A percentile compares a stretch with the other conserved stretches of the same genome.
phyloP scores from a whole-genome alignment of 2,888 invertebrate genomes.

The Ptychoptera contaminata region DNA sequence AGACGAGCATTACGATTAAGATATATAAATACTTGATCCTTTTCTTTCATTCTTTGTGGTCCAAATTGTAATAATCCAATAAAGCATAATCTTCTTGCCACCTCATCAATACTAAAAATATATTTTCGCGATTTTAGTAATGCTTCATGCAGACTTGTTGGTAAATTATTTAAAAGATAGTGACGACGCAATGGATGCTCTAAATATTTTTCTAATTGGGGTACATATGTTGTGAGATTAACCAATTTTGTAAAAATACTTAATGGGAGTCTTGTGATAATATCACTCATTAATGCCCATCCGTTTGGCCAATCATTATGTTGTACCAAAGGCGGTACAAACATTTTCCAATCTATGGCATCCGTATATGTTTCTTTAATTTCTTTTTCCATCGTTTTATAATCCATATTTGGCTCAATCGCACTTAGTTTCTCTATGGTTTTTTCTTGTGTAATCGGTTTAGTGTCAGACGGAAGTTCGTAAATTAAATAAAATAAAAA shows the following conservation, averaged over 20 bases:
- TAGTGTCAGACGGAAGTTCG: conserved; percentile 31
- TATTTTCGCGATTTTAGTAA: conserved; percentile 41
- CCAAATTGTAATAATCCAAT: conserved; percentile 56
- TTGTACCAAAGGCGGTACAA: conserved; percentile 47
- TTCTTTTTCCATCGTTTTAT: conserved; percentile 28
- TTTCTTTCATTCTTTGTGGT: conserved; percentile 45
- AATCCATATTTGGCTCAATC: conserved; percentile 21
- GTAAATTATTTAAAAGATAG: conserved; percentile 44
- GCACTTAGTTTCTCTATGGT: conserved; percentile 19
- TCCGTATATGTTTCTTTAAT: conserved; percentile 34
- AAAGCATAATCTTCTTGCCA: conserved; percentile 41
- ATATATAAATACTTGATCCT: conserved; percentile 53
- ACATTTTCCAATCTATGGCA: conserved; percentile 51
- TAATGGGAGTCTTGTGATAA: conserved; percentile 51
- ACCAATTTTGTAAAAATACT: conserved; percentile 51
- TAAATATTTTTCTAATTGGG: conserved; percentile 39
- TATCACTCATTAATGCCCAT: conserved; percentile 54
- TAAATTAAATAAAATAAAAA: conserved; percentile 53
- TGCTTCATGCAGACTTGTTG: conserved; percentile 34
- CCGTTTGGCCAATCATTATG: conserved; percentile 43
- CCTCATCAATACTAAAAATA: conserved; percentile 39
- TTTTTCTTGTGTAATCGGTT: conserved; percentile 10
- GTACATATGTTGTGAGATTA: conserved; percentile 38
- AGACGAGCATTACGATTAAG: conserved; percentile 44
- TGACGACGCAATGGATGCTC: conserved; percentile 50